phyloP scores from a whole-genome alignment of 2,888 invertebrate species.

The Teleogryllus oceanicus region DNA sequence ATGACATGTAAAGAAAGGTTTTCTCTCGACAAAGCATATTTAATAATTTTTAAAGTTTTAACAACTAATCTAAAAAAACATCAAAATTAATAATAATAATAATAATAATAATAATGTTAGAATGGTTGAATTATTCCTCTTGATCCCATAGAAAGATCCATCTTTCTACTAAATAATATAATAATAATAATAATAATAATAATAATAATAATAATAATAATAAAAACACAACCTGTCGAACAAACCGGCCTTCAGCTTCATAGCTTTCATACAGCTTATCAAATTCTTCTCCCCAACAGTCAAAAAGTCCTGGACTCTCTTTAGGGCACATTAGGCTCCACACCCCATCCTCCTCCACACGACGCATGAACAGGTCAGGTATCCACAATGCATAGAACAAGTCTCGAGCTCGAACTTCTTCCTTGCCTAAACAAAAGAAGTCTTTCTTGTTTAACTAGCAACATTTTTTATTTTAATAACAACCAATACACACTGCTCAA shows the following conservation, averaged over 20 bases:
- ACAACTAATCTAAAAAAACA: background rate
- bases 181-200: too few species aligned
- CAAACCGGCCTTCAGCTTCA: constrained; percentile 71
- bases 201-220: background rate
- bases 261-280: constrained; percentile 79
- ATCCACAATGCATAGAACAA: constrained; percentile 97
- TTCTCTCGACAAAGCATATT: constrained; percentile 44
- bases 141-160: too few species aligned
- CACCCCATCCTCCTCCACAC: constrained; percentile 75
- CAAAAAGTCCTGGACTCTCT: constrained; percentile 83
- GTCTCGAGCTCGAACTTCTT: constrained; percentile 90
- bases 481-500: too few species aligned
- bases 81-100: background rate
- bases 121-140: too few species aligned
- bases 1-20: too few species aligned
- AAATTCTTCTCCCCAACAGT: constrained; percentile 94
- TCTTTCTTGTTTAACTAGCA: too few species aligned
- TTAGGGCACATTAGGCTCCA: constrained; percentile 99
- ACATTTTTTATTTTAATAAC: too few species aligned
- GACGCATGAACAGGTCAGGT: constrained; percentile 95
- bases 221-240: constrained; percentile 48
- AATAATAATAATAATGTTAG: background rate
- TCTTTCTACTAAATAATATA: too few species aligned
- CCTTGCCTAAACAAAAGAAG: constrained; percentile 60
- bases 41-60: background rate